A percentile compares a stretch with the other conserved stretches of the same genome.
These are phyloP conservation scores for Lagopus leucura DNA, from an alignment of 2,113 vertebrate species.

Conservation along the genomic window DNA sequence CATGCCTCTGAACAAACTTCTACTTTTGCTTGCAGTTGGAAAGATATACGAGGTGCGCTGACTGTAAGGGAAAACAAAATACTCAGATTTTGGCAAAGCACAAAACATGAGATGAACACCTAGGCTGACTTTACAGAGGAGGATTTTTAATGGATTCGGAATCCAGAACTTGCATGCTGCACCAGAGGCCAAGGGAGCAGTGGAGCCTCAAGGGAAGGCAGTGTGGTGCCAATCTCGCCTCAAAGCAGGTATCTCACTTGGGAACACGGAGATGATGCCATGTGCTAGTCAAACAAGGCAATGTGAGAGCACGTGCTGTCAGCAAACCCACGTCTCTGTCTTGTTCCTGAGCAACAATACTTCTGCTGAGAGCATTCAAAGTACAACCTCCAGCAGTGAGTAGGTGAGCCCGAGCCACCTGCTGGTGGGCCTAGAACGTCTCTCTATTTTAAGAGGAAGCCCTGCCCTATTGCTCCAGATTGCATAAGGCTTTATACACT, in stretches of 20 bases:
- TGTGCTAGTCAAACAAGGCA: rapidly evolving
- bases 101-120: neutral
- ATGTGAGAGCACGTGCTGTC: rapidly evolving
- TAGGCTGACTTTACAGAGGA: neutral
- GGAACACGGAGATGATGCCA: rapidly evolving
- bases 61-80: neutral
- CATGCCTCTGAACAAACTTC: neutral
- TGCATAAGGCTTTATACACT: neutral
- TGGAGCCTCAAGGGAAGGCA: neutral
- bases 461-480: neutral
- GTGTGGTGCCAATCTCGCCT: rapidly evolving
- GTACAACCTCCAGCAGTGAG: neutral
- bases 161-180: rapidly evolving
- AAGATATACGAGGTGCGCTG: neutral
- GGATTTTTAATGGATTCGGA: neutral
- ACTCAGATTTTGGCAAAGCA: neutral
- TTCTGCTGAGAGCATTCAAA: neutral
- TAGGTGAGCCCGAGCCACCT: neutral
- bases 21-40: neutral
- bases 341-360: neutral
- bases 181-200: neutral
- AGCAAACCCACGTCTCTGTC: neutral
- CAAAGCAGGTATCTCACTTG: neutral
- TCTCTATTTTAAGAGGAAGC: neutral
- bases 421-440: neutral